Conservation (phyloP, 2,888 invertebrate genomes). For the Noctuana brunneofusca region DNA sequence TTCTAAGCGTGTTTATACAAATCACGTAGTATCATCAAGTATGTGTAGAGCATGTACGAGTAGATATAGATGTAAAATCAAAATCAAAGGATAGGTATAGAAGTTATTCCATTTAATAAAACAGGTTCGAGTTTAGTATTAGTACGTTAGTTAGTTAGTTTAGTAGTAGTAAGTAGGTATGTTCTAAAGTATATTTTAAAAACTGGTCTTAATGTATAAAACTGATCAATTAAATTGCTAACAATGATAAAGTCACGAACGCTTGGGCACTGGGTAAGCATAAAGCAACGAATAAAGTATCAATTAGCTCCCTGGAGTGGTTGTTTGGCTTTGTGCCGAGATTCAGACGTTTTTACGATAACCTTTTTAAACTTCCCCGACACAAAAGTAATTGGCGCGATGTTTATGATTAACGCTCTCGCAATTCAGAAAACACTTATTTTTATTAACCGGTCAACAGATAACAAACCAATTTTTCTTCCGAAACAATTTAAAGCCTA, state of each 20-base stretch:
- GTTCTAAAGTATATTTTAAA: not conserved
- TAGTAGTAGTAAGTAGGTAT: too few relatives aligned
- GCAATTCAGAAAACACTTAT: conserved; percentile 33
- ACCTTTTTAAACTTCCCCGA: conserved; percentile 32
- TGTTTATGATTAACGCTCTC: conserved; percentile 32
- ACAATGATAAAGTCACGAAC: conserved; percentile 3
- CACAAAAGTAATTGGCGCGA: conserved; percentile 33
- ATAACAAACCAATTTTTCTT: conserved; percentile 31
- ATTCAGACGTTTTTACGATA: conserved; percentile 30
- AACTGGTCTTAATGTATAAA: not conserved
- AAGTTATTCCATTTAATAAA: too few relatives aligned
- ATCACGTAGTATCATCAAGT: too few relatives aligned
- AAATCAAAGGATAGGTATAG: too few relatives aligned
- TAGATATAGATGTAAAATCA: too few relatives aligned
- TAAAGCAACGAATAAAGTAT: conserved; percentile 27
- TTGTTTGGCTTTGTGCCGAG: conserved; percentile 32
- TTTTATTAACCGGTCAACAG: conserved; percentile 25
- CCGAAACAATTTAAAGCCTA: conserved; percentile 33
- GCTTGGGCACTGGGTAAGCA: conserved; percentile 2
- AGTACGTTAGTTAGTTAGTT: too few relatives aligned
- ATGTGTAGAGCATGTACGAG: too few relatives aligned
- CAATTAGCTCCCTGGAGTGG: conserved; percentile 23
- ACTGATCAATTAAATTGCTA: not conserved
- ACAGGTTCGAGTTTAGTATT: too few relatives aligned
- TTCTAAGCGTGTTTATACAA: too few relatives aligned